These are phyloP conservation scores for Borostomias antarcticus DNA, from an alignment of 2,797 vertebrate species.

Conservation along the genomic window DNA sequence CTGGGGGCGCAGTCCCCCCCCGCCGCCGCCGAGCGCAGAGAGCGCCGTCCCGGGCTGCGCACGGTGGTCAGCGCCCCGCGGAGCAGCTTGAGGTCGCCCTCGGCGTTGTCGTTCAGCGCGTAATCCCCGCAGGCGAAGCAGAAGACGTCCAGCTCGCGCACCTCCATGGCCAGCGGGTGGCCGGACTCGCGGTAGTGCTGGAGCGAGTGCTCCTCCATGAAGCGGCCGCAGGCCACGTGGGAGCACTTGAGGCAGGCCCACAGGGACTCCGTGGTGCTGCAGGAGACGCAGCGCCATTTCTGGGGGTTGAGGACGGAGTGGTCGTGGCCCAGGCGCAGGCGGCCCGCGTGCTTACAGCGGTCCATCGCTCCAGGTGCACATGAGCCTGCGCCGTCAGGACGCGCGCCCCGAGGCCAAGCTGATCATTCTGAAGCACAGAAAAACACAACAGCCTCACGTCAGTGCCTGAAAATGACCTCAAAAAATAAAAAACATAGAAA, in stretches of 20 bases:
- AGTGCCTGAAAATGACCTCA: background rate
- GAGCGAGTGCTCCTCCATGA: conserved; percentile 94
- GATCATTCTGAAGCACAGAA: conserved; percentile 64
- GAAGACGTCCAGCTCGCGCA: conserved; percentile 94
- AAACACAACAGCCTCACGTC: background rate
- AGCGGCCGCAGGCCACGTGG: conserved; percentile 94
- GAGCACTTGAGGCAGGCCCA: conserved; percentile 99
- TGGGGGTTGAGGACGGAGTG: conserved; percentile 98
- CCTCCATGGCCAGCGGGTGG: conserved; percentile 96
- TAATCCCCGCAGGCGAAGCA: conserved; percentile 97
- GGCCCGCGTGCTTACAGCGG: conserved; percentile 98
- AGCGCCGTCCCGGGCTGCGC: conserved; percentile 81
- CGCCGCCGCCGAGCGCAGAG: conserved; percentile 84
- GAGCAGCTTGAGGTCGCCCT: conserved; percentile 95
- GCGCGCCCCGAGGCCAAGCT: conserved; percentile 65
- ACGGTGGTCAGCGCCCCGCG: conserved; percentile 91
- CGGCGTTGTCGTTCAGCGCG: conserved; percentile 95
- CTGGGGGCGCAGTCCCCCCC: conserved; percentile 67
- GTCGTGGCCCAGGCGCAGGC: conserved; percentile 94
- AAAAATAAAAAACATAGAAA: no score
- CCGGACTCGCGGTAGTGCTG: conserved; percentile 90
- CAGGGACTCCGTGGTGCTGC: conserved; percentile 91
- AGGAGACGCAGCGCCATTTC: conserved; percentile 95
- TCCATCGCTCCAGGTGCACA: conserved; percentile 90
- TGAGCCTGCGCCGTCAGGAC: conserved; percentile 79